Percentiles rank a stretch among this genome's conserved stretches.
Conservation (phyloP, 2,113 vertebrate genomes). For the Mormyrus lacerda region DNA sequence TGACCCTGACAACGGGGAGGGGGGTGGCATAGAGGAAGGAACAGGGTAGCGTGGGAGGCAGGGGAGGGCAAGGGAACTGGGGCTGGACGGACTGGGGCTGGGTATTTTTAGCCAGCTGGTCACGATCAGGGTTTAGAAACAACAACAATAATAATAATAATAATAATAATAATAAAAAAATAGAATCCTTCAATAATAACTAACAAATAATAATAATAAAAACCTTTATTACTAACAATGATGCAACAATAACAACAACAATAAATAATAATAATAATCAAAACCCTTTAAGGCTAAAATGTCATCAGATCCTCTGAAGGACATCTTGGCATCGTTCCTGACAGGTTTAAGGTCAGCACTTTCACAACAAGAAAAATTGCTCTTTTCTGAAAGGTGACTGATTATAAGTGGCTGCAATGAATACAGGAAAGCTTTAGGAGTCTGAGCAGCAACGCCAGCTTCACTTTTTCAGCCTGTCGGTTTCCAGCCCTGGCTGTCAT, state of each 20-base stretch:
- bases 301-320: neutral
- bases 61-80: neutral
- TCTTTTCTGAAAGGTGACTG: neutral
- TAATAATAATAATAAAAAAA: neutral
- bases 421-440: neutral
- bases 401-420: neutral
- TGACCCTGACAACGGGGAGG: conserved; percentile 56
- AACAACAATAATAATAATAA: neutral
- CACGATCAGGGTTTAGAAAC: conserved; percentile 52
- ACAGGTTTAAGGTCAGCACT: neutral
- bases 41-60: conserved; percentile 41
- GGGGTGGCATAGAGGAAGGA: conserved; percentile 21
- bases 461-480: neutral
- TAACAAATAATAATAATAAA: neutral
- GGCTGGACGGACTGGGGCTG: neutral
- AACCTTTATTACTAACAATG: neutral
- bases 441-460: neutral
- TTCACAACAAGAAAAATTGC: neutral
- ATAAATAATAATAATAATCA: neutral
- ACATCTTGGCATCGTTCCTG: neutral
- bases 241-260: neutral
- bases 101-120: conserved; percentile 51
- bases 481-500: conserved; percentile 11
- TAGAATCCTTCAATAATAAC: neutral
- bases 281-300: neutral